These are phyloP conservation scores for Nyctibius bracteatus DNA, from an alignment of 2,113 vertebrate species.

Conservation along the genomic window DNA sequence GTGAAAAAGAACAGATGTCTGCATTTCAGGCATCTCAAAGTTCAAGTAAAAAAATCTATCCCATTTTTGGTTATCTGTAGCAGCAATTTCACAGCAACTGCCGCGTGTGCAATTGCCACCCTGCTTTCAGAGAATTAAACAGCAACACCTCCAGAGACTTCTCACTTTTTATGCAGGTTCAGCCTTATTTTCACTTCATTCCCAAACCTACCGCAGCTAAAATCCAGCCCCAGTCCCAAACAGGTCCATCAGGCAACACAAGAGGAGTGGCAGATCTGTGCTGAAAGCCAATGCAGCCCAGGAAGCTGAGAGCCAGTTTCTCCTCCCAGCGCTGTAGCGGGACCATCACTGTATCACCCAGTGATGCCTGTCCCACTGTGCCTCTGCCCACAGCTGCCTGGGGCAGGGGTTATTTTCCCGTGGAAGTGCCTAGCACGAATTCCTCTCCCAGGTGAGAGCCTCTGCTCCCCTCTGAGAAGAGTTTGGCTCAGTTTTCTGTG, in stretches of 20 bases:
- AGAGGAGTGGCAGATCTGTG: background rate
- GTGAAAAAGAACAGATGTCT: background rate
- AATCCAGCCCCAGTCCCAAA: background rate
- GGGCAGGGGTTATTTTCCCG: fast-evolving
- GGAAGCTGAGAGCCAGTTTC: background rate
- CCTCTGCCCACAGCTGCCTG: background rate
- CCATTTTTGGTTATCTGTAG: background rate
- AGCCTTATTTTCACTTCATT: slow-evolving; percentile 13
- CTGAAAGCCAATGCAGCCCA: background rate
- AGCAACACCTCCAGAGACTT: slow-evolving; percentile 25
- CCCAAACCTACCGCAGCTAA: background rate
- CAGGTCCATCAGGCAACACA: background rate
- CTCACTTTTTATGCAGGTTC: background rate
- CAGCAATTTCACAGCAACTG: slow-evolving; percentile 38
- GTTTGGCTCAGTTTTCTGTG: background rate
- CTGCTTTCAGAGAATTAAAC: background rate
- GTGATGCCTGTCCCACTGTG: fast-evolving
- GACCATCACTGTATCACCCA: background rate
- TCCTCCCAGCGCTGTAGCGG: fast-evolving
- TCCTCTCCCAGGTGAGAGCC: background rate
- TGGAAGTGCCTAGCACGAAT: background rate
- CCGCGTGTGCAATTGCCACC: background rate
- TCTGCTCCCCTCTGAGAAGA: background rate
- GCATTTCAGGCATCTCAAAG: background rate
- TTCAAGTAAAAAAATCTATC: background rate